Conservation (phyloP, 2,888 invertebrate genomes). For the Esperia sulphurella region DNA sequence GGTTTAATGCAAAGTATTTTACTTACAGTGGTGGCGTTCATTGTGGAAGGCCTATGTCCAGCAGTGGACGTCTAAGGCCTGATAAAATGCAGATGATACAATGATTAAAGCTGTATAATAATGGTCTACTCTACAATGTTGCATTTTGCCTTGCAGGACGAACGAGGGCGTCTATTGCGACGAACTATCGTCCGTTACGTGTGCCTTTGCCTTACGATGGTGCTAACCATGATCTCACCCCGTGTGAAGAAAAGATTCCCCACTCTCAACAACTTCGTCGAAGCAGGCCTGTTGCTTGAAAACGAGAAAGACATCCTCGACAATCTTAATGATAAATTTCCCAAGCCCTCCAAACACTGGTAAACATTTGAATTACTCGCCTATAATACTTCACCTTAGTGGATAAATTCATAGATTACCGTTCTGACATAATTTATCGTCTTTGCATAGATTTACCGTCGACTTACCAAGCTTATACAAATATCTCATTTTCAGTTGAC, state of each 20-base stretch:
- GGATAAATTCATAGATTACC: not conserved
- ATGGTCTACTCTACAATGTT: constrained; percentile 7
- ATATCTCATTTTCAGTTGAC: no score
- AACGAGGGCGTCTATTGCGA: constrained; percentile 89
- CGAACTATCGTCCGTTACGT: constrained; percentile 90
- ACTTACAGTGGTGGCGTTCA: no score
- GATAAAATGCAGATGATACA: no score
- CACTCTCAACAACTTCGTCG: constrained; percentile 89
- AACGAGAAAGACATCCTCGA: constrained; percentile 90
- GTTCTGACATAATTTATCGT: no score
- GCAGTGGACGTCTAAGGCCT: no score
- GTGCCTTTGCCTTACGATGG: constrained; percentile 92
- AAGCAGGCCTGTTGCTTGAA: constrained; percentile 89
- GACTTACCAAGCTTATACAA: no score
- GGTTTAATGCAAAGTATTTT: no score
- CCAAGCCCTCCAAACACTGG: constrained; percentile 93
- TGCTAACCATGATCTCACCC: constrained; percentile 91
- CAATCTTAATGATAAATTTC: constrained; percentile 88
- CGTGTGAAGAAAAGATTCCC: constrained; percentile 94
- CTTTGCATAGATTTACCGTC: no score
- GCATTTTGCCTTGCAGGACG: constrained; percentile 78
- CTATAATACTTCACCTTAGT: not conserved
- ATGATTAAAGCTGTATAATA: no score
- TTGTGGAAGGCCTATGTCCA: no score
- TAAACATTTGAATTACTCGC: constrained; percentile 22